phyloP scores from a whole-genome alignment of 2,888 invertebrate genomes.

The Sesia apiformis region DNA sequence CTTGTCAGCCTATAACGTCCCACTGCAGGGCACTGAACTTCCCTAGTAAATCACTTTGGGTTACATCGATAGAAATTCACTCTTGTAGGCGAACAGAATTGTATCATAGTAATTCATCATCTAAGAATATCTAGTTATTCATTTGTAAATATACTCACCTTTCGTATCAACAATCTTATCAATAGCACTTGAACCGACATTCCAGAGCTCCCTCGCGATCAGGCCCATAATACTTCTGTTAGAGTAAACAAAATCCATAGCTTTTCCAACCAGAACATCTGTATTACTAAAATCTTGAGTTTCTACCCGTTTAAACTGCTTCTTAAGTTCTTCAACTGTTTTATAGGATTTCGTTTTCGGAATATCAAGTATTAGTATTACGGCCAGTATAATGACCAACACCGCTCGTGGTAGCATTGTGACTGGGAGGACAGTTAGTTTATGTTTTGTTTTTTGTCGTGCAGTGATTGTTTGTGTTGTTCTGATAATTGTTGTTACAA shows the following conservation, averaged over 20 bases:
- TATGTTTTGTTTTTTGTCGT: no score
- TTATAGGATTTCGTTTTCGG: constrained; percentile 30
- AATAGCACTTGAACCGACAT: constrained; percentile 45
- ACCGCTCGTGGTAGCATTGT: constrained; percentile 24
- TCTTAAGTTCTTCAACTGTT: constrained; percentile 29
- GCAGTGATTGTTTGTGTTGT: no score
- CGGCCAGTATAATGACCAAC: constrained; percentile 13
- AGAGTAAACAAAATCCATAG: constrained; percentile 55
- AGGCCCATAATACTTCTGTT: constrained; percentile 54
- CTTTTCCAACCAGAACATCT: constrained; percentile 44
- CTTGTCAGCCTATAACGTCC: no score
- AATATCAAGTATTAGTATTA: constrained; percentile 22
- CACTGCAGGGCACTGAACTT: no score
- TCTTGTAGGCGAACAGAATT: neutral
- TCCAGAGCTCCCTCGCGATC: constrained; percentile 54
- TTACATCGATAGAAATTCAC: neutral
- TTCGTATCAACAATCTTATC: constrained; percentile 45
- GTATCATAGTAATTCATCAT: neutral
- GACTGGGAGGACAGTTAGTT: constrained; percentile 1
- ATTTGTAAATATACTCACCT: constrained; percentile 16
- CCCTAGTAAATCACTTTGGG: no score
- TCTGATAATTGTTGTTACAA: no score
- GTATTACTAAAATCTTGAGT: constrained; percentile 29
- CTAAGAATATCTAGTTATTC: neutral
- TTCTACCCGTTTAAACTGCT: constrained; percentile 25